These are phyloP conservation scores for Macrophya annulata DNA, from an alignment of 2,888 invertebrate species.

Conservation along the genomic window DNA sequence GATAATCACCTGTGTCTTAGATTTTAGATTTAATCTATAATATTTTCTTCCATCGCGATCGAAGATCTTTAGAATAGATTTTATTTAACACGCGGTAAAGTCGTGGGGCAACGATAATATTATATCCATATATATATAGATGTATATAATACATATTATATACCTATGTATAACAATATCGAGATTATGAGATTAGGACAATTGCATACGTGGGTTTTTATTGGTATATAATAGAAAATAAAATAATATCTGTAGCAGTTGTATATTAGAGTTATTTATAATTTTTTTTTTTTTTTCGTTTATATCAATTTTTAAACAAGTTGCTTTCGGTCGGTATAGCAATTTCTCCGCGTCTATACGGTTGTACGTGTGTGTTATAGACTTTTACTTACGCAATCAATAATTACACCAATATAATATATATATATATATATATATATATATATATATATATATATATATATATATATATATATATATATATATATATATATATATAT, in stretches of 20 bases:
- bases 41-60: background rate
- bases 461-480: too few relatives aligned
- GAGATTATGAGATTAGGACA: background rate
- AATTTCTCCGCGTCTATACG: too few relatives aligned
- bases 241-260: background rate
- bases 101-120: too few relatives aligned
- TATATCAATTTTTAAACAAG: background rate
- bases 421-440: too few relatives aligned
- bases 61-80: background rate
- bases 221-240: background rate
- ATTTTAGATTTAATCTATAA: conserved; percentile 7
- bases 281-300: too few relatives aligned
- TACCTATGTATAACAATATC: background rate
- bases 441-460: too few relatives aligned
- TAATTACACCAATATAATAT: too few relatives aligned
- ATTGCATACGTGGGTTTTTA: background rate
- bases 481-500: too few relatives aligned
- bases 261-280: background rate
- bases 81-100: background rate
- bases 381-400: too few relatives aligned
- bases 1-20: background rate
- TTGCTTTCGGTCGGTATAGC: too few relatives aligned
- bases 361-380: too few relatives aligned
- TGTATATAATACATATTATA: too few relatives aligned
- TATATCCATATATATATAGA: background rate